phyloP scores from a whole-genome alignment of 2,888 invertebrate genomes.

The Cryptocephalus primarius region DNA sequence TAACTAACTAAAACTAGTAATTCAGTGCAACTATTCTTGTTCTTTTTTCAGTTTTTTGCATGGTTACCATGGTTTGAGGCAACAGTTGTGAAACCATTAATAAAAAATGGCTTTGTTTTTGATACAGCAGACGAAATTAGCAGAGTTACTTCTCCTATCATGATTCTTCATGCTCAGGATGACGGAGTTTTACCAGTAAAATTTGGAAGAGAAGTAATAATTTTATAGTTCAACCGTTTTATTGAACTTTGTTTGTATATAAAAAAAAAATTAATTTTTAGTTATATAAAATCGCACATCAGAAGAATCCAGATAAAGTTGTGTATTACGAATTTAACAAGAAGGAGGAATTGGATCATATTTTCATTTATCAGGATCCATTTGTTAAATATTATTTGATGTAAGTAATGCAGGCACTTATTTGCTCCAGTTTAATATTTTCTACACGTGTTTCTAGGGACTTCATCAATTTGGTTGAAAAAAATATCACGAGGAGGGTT shows the following conservation, averaged over 20 bases:
- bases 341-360: constrained; percentile 15
- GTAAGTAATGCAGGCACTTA: constrained; percentile 16
- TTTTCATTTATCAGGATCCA: constrained; percentile 23
- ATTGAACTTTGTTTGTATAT: not conserved
- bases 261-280: constrained; percentile 3
- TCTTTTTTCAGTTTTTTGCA: constrained; percentile 23
- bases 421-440: no score
- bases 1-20: not conserved
- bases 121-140: constrained; percentile 63
- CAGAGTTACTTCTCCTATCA: constrained; percentile 56
- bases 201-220: constrained; percentile 16
- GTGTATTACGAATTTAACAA: constrained; percentile 17
- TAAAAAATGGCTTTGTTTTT: constrained; percentile 60
- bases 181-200: constrained; percentile 67
- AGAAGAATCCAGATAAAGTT: no score
- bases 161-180: constrained; percentile 86
- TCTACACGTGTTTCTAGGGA: no score
- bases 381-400: constrained; percentile 23
- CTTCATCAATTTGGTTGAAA: no score
- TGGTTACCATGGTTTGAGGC: constrained; percentile 77
- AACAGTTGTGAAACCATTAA: constrained; percentile 69
- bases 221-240: no score
- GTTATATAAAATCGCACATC: no score
- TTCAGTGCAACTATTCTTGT: not conserved
- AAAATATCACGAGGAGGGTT: no score